Percentiles rank a stretch among this genome's conserved stretches.
Conservation (phyloP, 1,140 invertebrate genomes). For the Bombyx mandarina region DNA sequence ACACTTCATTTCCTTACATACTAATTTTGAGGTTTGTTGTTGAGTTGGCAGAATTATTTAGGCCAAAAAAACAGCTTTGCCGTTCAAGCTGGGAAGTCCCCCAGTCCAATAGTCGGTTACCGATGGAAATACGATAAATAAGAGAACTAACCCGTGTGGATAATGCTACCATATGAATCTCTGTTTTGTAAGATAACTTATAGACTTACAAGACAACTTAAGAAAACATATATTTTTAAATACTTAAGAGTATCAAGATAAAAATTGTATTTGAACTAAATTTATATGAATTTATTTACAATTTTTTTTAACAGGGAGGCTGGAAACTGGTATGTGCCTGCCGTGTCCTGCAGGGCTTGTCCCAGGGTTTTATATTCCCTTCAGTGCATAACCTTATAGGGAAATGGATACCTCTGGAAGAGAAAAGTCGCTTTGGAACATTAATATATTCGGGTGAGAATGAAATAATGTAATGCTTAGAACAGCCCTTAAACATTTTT, state of each 20-base stretch:
- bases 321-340: conserved; percentile 65
- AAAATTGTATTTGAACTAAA: background rate
- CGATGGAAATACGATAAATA: too few species aligned
- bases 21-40: too few species aligned
- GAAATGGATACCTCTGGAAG: conserved; percentile 76
- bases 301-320: conserved; percentile 23
- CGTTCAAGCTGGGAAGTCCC: too few species aligned
- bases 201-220: too few species aligned
- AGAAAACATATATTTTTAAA: background rate
- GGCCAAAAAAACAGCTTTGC: too few species aligned
- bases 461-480: too few species aligned
- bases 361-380: conserved; percentile 80
- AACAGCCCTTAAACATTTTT: background rate
- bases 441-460: conserved; percentile 37
- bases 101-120: too few species aligned
- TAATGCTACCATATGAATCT: too few species aligned
- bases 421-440: conserved; percentile 64
- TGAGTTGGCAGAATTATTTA: too few species aligned
- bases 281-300: background rate
- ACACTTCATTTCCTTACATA: too few species aligned
- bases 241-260: background rate
- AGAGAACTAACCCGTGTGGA: too few species aligned
- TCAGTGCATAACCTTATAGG: conserved; percentile 81
- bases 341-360: conserved; percentile 80
- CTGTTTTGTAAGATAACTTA: too few species aligned